These are phyloP conservation scores for Thereva unica DNA, from an alignment of 2,888 invertebrate species.

Conservation along the genomic window DNA sequence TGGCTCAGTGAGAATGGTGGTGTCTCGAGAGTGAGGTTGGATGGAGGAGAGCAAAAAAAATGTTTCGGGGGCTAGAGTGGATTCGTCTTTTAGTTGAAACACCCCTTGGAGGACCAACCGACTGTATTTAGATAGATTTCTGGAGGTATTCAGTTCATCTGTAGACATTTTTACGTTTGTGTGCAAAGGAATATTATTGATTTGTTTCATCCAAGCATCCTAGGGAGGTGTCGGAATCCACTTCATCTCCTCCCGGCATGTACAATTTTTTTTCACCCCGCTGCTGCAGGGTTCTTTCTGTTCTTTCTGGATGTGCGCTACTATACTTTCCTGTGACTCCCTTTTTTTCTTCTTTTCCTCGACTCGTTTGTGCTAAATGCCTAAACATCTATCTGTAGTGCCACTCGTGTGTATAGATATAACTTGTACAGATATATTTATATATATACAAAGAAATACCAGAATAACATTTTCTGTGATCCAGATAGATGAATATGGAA, in stretches of 20 bases:
- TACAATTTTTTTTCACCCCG: constrained; percentile 24
- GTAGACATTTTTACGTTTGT: constrained; percentile 35
- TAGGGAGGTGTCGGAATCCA: constrained; percentile 11
- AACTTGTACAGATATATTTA: constrained; percentile 3
- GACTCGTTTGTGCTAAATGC: constrained; percentile 17
- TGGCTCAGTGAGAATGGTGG: constrained; percentile 17
- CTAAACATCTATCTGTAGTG: constrained; percentile 25
- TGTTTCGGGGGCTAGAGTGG: constrained; percentile 27
- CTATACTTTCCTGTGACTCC: background rate
- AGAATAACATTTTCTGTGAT: too few relatives aligned
- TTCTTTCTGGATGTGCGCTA: background rate
- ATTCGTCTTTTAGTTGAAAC: constrained; percentile 33
- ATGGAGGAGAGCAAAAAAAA: constrained; percentile 7
- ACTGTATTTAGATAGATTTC: constrained; percentile 31
- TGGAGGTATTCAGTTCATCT: constrained; percentile 32
- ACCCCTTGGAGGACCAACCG: constrained; percentile 22
- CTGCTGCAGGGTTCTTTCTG: constrained; percentile 26
- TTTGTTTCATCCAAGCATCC: constrained; percentile 31
- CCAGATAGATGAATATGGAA: too few relatives aligned
- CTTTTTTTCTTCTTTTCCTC: constrained; percentile 11
- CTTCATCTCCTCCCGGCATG: constrained; percentile 20
- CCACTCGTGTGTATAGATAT: background rate
- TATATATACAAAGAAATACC: too few relatives aligned
- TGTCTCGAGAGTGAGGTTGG: constrained; percentile 24
- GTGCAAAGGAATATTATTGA: constrained; percentile 34